Base-by-base conservation (phyloP, 2,888 invertebrate species). In the Dioctria linearis region DNA sequence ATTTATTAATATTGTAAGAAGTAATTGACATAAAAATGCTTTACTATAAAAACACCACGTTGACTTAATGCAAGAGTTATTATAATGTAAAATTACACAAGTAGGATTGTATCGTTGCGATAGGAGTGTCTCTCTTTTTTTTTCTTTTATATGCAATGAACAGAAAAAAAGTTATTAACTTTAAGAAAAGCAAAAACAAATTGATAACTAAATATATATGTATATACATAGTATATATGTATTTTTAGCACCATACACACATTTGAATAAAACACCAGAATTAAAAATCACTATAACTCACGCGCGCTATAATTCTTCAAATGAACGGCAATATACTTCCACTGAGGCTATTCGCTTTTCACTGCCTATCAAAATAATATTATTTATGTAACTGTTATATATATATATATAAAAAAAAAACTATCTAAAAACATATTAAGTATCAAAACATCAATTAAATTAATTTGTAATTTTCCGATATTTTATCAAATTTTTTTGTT, bases 1-100 rank as follows among this genome's bases (percentile, higher is more conserved):
- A 3, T 65, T 59, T 43, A 69, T 5, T 51, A 39, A 8, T 11
- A 54, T 8, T 61, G 61, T 73, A 73, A 73, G 73, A 73, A 42
- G 57, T 40, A 73, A 51, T 5, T 39, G 49, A 54, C 54, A 6
- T 13, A 54, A 40, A 37, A 49, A 11, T 5, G 69, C 69, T 49
- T 51, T 69, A 46, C 69, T 5, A 51, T 51, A 67, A 51, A 25
- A 25, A 69, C 69, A 51, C 69, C 6, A 54, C 11, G 25, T 25
- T 25, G 0, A 6, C 9, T 54, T 54, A 54, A 54, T 11, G 11
- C 6, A 54, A 54, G 4, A 54, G 11, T 11, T n/a, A 54, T 8
- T 25, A 46, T 46, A 46, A 6, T 46, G 8, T 46, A 46, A 6
- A 46, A 46, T 46, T 46, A 46, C 46, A 46, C 46, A 8, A 46